phyloP scores from a whole-genome alignment of 2,113 vertebrate genomes.

The Saccopteryx leptura region DNA sequence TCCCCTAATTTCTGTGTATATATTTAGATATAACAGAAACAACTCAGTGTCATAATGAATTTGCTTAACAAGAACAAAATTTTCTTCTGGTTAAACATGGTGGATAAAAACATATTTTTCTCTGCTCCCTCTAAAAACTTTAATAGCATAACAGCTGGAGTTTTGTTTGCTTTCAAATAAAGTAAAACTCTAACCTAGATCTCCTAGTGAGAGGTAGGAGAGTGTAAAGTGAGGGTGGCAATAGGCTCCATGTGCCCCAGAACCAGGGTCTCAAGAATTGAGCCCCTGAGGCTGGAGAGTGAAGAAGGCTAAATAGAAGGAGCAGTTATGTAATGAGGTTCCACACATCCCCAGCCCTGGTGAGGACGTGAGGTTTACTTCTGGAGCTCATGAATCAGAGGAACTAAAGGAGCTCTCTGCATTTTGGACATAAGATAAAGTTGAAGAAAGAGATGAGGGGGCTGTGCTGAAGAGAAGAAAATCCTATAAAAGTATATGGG shows the following conservation, averaged over 20 bases:
- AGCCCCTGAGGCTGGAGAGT: background rate
- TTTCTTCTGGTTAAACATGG: background rate
- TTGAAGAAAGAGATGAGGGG: background rate
- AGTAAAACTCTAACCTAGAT: background rate
- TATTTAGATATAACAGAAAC: background rate
- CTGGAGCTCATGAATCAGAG: background rate
- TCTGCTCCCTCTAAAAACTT: conserved; percentile 1
- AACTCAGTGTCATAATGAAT: background rate
- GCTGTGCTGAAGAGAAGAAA: background rate
- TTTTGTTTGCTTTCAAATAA: conserved; percentile 18
- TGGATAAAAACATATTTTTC: background rate
- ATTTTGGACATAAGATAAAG: background rate
- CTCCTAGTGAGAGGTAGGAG: background rate
- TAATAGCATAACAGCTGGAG: background rate
- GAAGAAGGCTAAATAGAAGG: background rate
- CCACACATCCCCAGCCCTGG: background rate
- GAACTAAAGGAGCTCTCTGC: background rate
- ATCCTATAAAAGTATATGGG: fast-evolving
- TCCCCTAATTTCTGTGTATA: too few species aligned
- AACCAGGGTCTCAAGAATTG: background rate
- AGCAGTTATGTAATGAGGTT: fast-evolving
- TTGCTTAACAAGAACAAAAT: conserved; percentile 31
- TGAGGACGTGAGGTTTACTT: background rate
- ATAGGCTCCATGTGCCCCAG: background rate
- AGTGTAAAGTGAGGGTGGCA: background rate